Evolutionary conservation across 2,888 invertebrate genomes (phyloP).

Genomic region (Trachelus tabidus): DNA sequence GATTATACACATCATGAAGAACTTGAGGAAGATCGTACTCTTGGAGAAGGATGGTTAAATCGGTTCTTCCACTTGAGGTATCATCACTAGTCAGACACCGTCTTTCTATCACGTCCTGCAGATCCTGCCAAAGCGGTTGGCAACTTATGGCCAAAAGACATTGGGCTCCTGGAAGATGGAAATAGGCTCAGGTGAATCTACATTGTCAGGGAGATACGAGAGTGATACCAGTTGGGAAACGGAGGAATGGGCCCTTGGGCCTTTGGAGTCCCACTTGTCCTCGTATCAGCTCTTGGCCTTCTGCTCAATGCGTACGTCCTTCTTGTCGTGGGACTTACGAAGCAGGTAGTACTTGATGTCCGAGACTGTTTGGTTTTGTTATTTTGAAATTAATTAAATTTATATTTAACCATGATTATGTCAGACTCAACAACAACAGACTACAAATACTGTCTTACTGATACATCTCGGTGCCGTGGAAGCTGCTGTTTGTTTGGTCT

Average conservation of each 20-base stretch:
- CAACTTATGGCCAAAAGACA: background rate
- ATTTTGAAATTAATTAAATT: background rate
- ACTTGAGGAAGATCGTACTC: background rate
- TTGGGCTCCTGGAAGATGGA: background rate
- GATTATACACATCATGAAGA: background rate
- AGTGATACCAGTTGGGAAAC: slow-evolving; percentile 6
- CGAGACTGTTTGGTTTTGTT: background rate
- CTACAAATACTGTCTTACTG: slow-evolving; percentile 78
- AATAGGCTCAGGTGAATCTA: background rate
- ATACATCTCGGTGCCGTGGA: slow-evolving; percentile 80
- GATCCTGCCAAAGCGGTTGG: background rate
- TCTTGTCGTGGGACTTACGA: slow-evolving; percentile 74
- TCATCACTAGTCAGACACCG: background rate
- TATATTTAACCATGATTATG: background rate
- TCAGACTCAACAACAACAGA: slow-evolving; percentile 57
- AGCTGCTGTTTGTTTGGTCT: slow-evolving; percentile 73
- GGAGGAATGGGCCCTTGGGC: slow-evolving; percentile 74
- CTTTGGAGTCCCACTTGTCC: slow-evolving; percentile 76
- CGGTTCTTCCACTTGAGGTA: background rate
- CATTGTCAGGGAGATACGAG: background rate
- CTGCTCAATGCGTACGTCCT: slow-evolving; percentile 81
- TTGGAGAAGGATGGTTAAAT: background rate
- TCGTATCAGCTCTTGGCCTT: slow-evolving; percentile 78
- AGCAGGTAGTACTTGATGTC: slow-evolving; percentile 20
- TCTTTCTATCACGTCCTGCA: background rate